Base-by-base conservation (phyloP, 2,113 vertebrate species). In the Halcyon senegalensis region DNA sequence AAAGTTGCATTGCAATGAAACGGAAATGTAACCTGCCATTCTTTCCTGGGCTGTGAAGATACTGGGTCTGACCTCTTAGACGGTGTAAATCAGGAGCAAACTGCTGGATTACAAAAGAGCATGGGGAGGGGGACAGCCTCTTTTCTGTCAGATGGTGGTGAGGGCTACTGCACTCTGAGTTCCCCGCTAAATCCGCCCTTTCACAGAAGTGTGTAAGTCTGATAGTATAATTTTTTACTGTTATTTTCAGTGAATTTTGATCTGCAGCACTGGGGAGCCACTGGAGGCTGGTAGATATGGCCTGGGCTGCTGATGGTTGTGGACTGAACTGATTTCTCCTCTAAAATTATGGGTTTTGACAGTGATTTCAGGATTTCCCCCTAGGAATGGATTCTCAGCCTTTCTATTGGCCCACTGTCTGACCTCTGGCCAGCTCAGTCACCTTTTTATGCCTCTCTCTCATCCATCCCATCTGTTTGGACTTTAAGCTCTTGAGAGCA, bases 191-290 rank as follows among this genome's bases (percentile, higher is more conserved):
- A 91, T 87, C 78, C 89, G 51, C 69, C 76, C 80, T 94, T 93
- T 91, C 82, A 90, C 62, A 67, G 44, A 91, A 75, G 69, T 28
- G 18, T 84, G 37, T 66, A 63, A 62, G 14, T 84, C 37, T 66
- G 67, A 62, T 87, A 84, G 72, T 84, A 55, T 64, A 90, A 89
- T 48, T 43, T 72, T 30, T 76, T 89, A 84, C 88, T 90, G 50
- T 90, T 89, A 72, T 92, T 89, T 94, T 91, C 90, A 79, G 80
- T 41, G 44, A 81, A 78, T 86, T 93, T 75, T 91, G 75, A 91
- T 73, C 68, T 84, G 77, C 53, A 84, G 28, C 48, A 33, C 39
- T 19, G 43, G 80, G 53, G 37, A 90, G 24, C 48, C 44, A 39
- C n/a, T 81, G 64, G 59, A 92, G 31, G 15, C 73, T 86, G 35